Conservation (phyloP, 2,888 invertebrate species). For the Lamellibrachia columna region DNA sequence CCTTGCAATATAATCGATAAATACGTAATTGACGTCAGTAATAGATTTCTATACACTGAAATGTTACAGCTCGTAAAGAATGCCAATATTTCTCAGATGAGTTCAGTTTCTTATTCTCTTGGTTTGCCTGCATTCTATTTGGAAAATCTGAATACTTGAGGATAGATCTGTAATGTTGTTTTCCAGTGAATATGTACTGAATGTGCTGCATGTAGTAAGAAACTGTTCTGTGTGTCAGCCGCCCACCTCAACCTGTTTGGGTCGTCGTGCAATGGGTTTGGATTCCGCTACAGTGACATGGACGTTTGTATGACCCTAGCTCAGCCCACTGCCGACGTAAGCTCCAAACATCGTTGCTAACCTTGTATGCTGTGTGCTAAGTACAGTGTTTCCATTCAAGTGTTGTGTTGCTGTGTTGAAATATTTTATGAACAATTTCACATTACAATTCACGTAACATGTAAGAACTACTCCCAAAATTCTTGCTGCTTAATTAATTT, state of each 20-base stretch:
- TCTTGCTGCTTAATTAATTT: no score
- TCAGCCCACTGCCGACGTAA: constrained; percentile 21
- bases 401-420: not conserved
- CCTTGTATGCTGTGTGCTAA: not conserved
- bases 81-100: not conserved
- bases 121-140: not conserved
- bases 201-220: not conserved
- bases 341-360: not conserved
- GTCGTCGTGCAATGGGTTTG: constrained; percentile 73
- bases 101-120: not conserved
- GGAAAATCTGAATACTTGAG: not conserved
- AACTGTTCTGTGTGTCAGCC: constrained; percentile 52
- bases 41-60: not conserved
- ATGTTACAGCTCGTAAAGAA: not conserved
- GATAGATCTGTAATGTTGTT: not conserved
- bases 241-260: constrained; percentile 70
- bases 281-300: constrained; percentile 70
- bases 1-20: not conserved
- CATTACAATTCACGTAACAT: not conserved
- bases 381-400: not conserved
- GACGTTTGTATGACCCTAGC: constrained; percentile 72
- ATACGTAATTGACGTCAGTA: not conserved
- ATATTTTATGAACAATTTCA: not conserved
- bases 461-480: no score
- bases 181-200: not conserved